phyloP scores from a whole-genome alignment of 2,888 invertebrate species.

The Drosophila koepferae region DNA sequence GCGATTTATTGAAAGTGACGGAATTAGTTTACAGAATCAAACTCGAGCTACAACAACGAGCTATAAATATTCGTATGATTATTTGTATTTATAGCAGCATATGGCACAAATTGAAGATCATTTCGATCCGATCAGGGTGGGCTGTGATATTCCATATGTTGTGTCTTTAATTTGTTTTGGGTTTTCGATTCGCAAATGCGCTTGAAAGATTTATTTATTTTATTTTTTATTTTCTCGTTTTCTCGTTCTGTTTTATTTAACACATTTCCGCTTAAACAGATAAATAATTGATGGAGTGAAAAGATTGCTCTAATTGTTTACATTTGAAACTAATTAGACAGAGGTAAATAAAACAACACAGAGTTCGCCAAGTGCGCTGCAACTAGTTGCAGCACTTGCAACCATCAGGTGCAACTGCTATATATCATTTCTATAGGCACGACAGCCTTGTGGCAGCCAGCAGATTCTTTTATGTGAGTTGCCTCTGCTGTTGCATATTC shows the following conservation, averaged over 20 bases:
- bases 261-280: constrained; percentile 30
- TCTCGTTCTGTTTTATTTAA: constrained; percentile 19
- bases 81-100: constrained; percentile 53
- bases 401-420: constrained; percentile 23
- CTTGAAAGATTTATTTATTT: constrained; percentile 57
- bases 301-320: constrained; percentile 37
- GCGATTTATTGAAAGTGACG: constrained; percentile 4
- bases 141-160: constrained; percentile 11
- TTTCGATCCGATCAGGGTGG: constrained; percentile 3
- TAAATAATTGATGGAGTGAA: constrained; percentile 45
- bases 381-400: constrained; percentile 42
- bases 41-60: not conserved
- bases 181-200: constrained; percentile 43
- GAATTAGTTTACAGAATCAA: not conserved
- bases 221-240: not conserved
- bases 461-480: constrained; percentile 43
- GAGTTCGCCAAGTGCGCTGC: constrained; percentile 12
- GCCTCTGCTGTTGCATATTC: constrained; percentile 38
- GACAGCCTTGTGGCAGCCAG: constrained; percentile 38
- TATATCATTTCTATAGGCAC: constrained; percentile 43
- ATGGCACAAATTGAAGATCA: constrained; percentile 38
- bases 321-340: constrained; percentile 42
- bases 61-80: constrained; percentile 41
- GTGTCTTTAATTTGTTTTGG: constrained; percentile 14
- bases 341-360: constrained; percentile 28